These are phyloP conservation scores for Burhinus oedicnemus DNA, from an alignment of 2,113 vertebrate genomes.

Conservation along the genomic window DNA sequence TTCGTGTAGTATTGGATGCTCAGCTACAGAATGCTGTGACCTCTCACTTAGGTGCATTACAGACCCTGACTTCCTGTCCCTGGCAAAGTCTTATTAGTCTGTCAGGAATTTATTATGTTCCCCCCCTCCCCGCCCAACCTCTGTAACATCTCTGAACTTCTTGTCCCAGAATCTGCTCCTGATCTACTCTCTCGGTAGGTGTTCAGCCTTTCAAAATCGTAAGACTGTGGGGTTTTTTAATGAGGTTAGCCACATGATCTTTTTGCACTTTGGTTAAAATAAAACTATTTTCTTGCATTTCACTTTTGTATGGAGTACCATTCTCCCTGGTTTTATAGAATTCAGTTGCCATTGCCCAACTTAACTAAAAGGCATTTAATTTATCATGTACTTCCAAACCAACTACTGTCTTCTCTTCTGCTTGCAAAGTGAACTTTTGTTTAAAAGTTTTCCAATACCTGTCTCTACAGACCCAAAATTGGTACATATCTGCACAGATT, in stretches of 20 bases:
- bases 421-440: background rate
- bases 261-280: background rate
- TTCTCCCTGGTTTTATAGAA: background rate
- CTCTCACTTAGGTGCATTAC: background rate
- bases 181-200: background rate
- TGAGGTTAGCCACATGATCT: background rate
- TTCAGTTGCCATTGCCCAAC: background rate
- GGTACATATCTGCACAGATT: background rate
- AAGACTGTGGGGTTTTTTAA: background rate
- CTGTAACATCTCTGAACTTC: rapidly evolving
- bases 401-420: background rate
- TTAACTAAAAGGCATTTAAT: background rate
- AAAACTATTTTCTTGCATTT: background rate
- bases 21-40: background rate
- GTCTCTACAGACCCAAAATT: background rate
- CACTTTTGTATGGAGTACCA: background rate
- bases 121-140: rapidly evolving
- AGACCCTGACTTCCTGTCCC: background rate
- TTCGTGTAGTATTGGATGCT: background rate
- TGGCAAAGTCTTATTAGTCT: background rate
- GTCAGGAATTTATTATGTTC: background rate
- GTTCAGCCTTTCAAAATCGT: background rate
- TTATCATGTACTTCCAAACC: background rate
- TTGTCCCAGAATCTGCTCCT: background rate
- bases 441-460: background rate